phyloP scores from a whole-genome alignment of 2,113 vertebrate genomes.

The Sclerurus mexicanus region DNA sequence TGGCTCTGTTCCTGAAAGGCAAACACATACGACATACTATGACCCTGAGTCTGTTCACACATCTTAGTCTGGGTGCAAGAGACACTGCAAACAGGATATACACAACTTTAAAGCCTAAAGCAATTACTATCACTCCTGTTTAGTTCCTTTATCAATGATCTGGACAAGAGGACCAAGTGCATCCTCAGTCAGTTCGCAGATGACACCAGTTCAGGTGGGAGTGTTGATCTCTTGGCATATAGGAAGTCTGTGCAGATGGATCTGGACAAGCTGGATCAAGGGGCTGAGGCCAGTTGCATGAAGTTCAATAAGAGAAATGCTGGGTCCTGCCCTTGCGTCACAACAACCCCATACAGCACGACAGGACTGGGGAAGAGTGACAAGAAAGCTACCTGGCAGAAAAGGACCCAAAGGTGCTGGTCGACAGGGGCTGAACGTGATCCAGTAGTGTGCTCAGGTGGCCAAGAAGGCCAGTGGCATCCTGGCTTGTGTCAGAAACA shows the following conservation, averaged over 20 bases:
- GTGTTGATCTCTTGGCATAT: neutral
- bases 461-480: neutral
- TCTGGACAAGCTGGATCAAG: neutral
- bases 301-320: neutral
- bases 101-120: neutral
- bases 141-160: neutral
- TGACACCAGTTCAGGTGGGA: neutral
- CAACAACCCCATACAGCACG: neutral
- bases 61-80: neutral
- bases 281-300: neutral
- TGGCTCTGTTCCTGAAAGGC: neutral
- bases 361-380: neutral
- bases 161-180: neutral
- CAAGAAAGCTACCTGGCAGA: neutral
- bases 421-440: neutral
- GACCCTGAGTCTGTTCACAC: neutral
- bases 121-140: neutral
- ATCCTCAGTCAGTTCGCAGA: neutral
- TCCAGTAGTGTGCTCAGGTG: neutral
- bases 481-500: neutral
- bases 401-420: neutral
- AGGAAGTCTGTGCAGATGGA: neutral
- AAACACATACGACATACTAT: neutral
- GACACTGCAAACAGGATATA: neutral
- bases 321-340: neutral